A percentile compares a stretch with the other conserved stretches of the same genome.
Conservation (phyloP, 2,797 vertebrate genomes). For the Silurus lanzhouensis region DNA sequence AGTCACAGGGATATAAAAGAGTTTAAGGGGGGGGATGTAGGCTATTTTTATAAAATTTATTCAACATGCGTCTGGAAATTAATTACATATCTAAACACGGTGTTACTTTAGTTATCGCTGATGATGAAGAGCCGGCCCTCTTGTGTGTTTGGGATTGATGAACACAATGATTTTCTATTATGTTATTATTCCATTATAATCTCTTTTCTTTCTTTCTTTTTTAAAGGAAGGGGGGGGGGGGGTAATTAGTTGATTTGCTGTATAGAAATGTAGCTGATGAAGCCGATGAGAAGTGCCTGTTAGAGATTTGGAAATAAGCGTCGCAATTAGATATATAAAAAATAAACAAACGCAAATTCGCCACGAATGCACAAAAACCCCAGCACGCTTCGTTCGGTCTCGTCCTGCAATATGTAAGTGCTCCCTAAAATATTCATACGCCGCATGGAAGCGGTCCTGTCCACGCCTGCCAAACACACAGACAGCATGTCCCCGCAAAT, state of each 20-base stretch:
- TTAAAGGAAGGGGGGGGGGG: too few species aligned
- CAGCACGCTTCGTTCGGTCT: constrained; percentile 42
- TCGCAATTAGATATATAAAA: constrained; percentile 37
- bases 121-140: background rate
- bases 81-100: too few species aligned
- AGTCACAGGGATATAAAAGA: too few species aligned
- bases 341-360: background rate
- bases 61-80: too few species aligned
- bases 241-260: background rate
- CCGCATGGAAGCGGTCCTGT: constrained; percentile 59
- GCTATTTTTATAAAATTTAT: too few species aligned
- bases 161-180: background rate
- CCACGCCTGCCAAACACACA: constrained; percentile 62
- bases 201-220: too few species aligned
- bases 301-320: constrained; percentile 17
- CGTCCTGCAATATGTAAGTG: constrained; percentile 40
- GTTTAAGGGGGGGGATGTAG: too few species aligned
- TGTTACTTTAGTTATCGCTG: too few species aligned
- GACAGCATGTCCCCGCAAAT: constrained; percentile 56
- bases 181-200: background rate
- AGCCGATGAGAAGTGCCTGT: background rate
- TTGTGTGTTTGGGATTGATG: background rate
- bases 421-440: constrained; percentile 53
- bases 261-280: background rate
- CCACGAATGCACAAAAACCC: constrained; percentile 39